These are phyloP conservation scores for Andrena dorsata DNA, from an alignment of 2,888 invertebrate genomes.

Conservation along the genomic window DNA sequence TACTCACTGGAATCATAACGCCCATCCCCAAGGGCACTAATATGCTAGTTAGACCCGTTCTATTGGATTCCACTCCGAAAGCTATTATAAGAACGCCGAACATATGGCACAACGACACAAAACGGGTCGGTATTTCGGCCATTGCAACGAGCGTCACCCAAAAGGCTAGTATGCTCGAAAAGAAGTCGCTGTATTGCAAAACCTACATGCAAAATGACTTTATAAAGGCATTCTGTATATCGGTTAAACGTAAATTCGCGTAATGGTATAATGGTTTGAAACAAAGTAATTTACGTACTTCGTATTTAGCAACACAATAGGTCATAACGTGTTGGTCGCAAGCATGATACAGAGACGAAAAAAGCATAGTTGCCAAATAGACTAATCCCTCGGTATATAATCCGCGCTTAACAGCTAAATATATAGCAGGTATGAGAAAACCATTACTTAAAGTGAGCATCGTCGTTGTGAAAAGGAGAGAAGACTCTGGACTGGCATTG, in stretches of 20 bases:
- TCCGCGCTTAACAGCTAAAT: conserved; percentile 85
- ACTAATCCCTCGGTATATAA: conserved; percentile 87
- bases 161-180: conserved; percentile 87
- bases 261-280: conserved; percentile 15
- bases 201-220: conserved; percentile 79
- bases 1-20: conserved; percentile 79
- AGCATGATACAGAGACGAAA: conserved; percentile 88
- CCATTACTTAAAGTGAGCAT: conserved; percentile 87
- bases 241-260: neutral
- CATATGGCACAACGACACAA: conserved; percentile 85
- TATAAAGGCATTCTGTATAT: neutral
- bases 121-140: conserved; percentile 84
- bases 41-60: conserved; percentile 86
- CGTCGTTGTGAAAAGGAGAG: conserved; percentile 81
- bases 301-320: conserved; percentile 84
- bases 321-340: conserved; percentile 86
- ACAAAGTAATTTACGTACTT: conserved; percentile 75
- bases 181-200: conserved; percentile 87
- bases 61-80: conserved; percentile 86
- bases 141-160: conserved; percentile 87
- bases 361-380: conserved; percentile 87
- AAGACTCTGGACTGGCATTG: conserved; percentile 84
- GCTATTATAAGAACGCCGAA: conserved; percentile 86
- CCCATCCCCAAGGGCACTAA: conserved; percentile 85
- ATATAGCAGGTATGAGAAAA: conserved; percentile 87